Evolutionary conservation across 2,113 vertebrate species (phyloP).

Genomic region (Dryoscopus gambensis): DNA sequence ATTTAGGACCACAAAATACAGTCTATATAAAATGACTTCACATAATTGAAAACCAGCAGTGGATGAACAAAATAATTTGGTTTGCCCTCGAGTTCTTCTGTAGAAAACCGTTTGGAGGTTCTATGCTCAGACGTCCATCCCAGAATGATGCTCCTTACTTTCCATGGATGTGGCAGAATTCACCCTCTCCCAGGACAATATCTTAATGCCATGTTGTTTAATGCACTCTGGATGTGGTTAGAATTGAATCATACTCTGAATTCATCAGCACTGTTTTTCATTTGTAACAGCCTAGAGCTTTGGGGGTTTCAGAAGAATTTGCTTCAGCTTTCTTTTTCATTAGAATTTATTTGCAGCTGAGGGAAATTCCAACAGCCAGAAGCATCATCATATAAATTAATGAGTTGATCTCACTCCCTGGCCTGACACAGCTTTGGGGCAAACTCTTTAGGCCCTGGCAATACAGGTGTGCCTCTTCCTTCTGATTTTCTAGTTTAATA

Average conservation of each 20-base stretch:
- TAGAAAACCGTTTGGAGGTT: not conserved
- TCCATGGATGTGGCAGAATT: not conserved
- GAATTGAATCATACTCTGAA: not conserved
- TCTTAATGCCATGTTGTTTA: not conserved
- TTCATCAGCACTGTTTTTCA: conserved; percentile 3
- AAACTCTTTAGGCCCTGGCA: not conserved
- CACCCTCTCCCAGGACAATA: not conserved
- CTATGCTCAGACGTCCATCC: not conserved
- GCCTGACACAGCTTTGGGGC: not conserved
- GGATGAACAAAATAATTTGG: not conserved
- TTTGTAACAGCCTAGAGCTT: conserved; percentile 25
- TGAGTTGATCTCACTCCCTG: conserved; percentile 1
- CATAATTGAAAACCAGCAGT: not conserved
- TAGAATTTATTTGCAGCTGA: conserved; percentile 18
- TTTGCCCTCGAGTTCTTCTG: not conserved
- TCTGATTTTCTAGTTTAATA: not conserved
- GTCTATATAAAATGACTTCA: not conserved
- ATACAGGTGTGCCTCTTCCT: not conserved
- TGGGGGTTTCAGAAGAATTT: conserved; percentile 37
- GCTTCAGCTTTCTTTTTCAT: conserved; percentile 38
- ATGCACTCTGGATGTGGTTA: not conserved
- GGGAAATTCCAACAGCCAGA: conserved; percentile 16
- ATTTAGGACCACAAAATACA: not conserved
- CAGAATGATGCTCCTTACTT: not conserved
- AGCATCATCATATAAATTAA: conserved; percentile 12